Evolutionary conservation across 2,113 vertebrate species (phyloP).

Genomic region (Emydocephalus ijimae): DNA sequence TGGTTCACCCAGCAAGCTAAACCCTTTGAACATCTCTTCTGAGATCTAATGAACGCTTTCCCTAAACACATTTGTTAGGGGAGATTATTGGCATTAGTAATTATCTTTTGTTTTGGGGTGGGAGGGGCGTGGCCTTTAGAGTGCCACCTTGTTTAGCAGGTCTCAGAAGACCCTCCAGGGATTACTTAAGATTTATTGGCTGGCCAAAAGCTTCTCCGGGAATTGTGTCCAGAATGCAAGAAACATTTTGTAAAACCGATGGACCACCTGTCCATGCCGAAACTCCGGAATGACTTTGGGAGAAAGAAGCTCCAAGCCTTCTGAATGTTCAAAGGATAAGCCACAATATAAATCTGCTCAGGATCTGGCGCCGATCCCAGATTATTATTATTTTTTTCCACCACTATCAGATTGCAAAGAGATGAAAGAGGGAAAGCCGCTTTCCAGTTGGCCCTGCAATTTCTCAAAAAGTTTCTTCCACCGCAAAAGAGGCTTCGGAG

Average conservation of each 20-base stretch:
- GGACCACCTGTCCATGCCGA: neutral
- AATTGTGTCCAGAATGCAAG: neutral
- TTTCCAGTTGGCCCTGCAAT: neutral
- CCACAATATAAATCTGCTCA: neutral
- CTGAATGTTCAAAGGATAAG: conserved; percentile 12
- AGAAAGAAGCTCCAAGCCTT: neutral
- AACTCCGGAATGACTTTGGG: neutral
- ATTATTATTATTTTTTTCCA: neutral
- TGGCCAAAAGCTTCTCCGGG: neutral
- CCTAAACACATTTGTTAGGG: neutral
- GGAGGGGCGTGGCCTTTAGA: neutral
- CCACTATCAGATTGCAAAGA: neutral
- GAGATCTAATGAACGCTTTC: neutral
- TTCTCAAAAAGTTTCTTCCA: neutral
- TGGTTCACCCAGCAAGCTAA: neutral
- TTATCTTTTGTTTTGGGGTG: neutral
- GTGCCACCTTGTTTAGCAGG: neutral
- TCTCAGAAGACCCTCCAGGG: neutral
- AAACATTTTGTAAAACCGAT: neutral
- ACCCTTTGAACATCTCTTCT: neutral
- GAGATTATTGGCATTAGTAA: neutral
- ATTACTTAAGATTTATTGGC: neutral
- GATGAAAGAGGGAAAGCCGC: neutral
- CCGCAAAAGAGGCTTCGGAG: neutral
- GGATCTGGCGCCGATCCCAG: neutral